Base-by-base conservation (phyloP, 2,888 invertebrate species). In the Hetaerina titia region DNA sequence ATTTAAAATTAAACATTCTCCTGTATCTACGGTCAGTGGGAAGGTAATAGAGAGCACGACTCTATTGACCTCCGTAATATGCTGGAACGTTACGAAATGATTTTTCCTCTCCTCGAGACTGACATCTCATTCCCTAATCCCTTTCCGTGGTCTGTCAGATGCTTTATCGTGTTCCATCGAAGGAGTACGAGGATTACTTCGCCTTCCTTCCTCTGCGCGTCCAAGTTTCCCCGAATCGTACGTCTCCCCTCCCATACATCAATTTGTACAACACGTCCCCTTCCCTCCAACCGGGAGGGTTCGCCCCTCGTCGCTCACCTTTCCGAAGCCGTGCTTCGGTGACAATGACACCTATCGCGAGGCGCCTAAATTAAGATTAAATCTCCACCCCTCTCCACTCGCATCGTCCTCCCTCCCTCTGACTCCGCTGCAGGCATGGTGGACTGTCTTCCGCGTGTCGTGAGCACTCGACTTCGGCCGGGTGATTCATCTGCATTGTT, bases 331-430 rank as follows among this genome's bases (percentile, higher is more conserved):
- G 17, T n/a, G 56, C 92, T 81, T 31, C 25, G 69, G 92, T 92
- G 92, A 92, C 92, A 92, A 92, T 92, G 92, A 92, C 96, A 96
- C 96, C 96, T 96, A 96, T 96, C 96, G 96, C 96, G 96, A 96
- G 95, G 96, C 31, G 81, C 81, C 81, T 90, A 64, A 69, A 90
- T 90, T 45, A 90, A 90, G 64, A 64, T 81, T 81, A 81, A 81
- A 81, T 15, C 81, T 31, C 95, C 90, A 87, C 64, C 69, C 56
- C 31, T 57, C 15, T 15, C 95, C 63, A 58, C 15, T 87, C 58
- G 60, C 45, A 58, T n/a, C 58, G 31, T n/a, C n/a, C 0, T 9
- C 25, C 22, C n/a, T 9, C 60, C 45, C 94, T 57, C 58, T 60
- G 45, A 45, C 94, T 2, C 74, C 81, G 31, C 90, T 69, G 45